Base-by-base conservation (phyloP, 2,888 invertebrate genomes). In the Orthosia incerta region DNA sequence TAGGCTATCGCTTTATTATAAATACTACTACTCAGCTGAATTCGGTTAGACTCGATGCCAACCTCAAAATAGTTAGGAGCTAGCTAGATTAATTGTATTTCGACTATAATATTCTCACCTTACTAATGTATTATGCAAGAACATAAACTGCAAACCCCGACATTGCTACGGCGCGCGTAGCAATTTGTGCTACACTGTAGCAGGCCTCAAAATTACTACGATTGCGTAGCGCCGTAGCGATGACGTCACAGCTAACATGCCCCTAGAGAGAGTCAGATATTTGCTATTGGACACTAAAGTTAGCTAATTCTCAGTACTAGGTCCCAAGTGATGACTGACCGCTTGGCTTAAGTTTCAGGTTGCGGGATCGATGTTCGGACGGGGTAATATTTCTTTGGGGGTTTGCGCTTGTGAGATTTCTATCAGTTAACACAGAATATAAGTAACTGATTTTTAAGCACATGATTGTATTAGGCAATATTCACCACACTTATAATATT, bases 141-240 rank as follows among this genome's bases (percentile, higher is more conserved):
- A 12, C 53, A 39, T 77, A 15, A 55, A 75, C 18, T 51, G 16
- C 39, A 68, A 68, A n/a, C 7, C 26, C 4, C 15, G n/a, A 60
- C 18, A 73, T 46, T 31, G 51, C 59, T 63, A 60, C 50, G 70
- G 0, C 60, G 60, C 48, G 0, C 60, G 60, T 53, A 65, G 55
- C 56, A 48, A 9, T n/a, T 61, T 65, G 79, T 56, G 80, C 80
- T 73, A 65, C 64, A 48, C 48, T 79, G 71, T 78, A 78, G 75
- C 75, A 46, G 31, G 57, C 59, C 31, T 63, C 63, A 53, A 60
- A 56, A 53, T 79, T 59, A 53, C 62, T 77, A 76, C 75, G 70
- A 65, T 46, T 60, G 63, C 73, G 65, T 77, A 77, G 60, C 57
- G 4, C 4, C 70, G 78, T 60, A 78, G 65, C 73, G n/a, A 1